Evolutionary conservation across 2,113 vertebrate genomes (phyloP).

Genomic region (Myotis davidii): DNA sequence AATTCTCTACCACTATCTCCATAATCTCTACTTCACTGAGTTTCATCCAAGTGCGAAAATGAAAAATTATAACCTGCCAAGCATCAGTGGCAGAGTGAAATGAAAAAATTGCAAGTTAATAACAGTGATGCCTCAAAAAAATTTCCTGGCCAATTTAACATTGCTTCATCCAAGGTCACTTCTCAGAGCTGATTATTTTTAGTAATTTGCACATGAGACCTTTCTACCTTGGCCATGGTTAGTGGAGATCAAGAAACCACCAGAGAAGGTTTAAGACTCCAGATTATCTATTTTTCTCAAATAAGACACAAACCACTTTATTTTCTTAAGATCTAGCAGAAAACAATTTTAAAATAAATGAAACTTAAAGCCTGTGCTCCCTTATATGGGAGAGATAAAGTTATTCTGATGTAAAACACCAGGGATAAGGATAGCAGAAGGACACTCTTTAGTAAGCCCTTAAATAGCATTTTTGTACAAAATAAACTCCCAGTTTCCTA

Average conservation of each 20-base stretch:
- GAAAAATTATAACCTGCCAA: constrained; percentile 94
- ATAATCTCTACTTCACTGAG: constrained; percentile 92
- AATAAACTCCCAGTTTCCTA: constrained; percentile 53
- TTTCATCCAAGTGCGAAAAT: constrained; percentile 90
- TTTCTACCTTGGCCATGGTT: constrained; percentile 73
- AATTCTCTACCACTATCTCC: constrained; percentile 86
- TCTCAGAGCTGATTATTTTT: constrained; percentile 85
- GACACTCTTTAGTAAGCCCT: constrained; percentile 39
- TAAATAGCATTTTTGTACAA: constrained; percentile 27
- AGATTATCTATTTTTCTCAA: constrained; percentile 75
- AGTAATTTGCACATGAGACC: constrained; percentile 85
- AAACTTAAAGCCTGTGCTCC: constrained; percentile 18
- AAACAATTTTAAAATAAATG: constrained; percentile 67
- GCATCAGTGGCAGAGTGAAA: constrained; percentile 92
- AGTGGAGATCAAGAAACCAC: constrained; percentile 77
- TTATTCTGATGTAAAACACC: constrained; percentile 28
- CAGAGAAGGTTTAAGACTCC: constrained; percentile 75
- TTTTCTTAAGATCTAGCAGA: constrained; percentile 73
- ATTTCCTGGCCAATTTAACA: constrained; percentile 90
- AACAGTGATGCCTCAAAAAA: constrained; percentile 87
- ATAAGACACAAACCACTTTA: constrained; percentile 72
- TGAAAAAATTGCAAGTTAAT: constrained; percentile 92
- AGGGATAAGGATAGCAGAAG: not conserved
- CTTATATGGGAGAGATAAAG: constrained; percentile 60
- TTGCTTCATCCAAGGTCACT: constrained; percentile 90